Evolutionary conservation across 1,140 invertebrate species (phyloP).

Genomic region (Phortica variegata): DNA sequence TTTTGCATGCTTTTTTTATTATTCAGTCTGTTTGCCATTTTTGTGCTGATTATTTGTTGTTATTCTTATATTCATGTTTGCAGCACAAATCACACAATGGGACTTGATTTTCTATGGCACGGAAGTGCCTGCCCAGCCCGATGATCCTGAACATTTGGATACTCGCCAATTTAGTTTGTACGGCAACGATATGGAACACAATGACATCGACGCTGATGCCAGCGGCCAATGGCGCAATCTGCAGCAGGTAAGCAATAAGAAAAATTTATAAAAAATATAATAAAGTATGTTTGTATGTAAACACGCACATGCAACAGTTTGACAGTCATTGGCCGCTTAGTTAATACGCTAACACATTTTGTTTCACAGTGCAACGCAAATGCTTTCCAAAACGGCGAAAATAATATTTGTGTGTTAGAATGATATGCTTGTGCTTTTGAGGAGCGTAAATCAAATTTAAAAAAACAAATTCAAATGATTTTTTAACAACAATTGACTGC

Average conservation of each 20-base stretch:
- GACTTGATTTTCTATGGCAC: constrained; percentile 78
- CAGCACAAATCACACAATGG: constrained; percentile 66
- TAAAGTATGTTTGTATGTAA: too few relatives aligned
- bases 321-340: too few relatives aligned
- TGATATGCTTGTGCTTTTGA: too few relatives aligned
- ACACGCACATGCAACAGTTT: too few relatives aligned
- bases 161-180: constrained; percentile 27
- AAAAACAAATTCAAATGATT: too few relatives aligned
- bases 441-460: too few relatives aligned
- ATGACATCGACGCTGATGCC: constrained; percentile 39
- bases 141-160: constrained; percentile 48
- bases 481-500: too few relatives aligned
- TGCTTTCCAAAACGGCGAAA: too few relatives aligned
- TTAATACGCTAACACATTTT: too few relatives aligned
- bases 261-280: too few relatives aligned
- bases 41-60: not conserved
- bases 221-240: constrained; percentile 53
- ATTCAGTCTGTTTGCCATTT: constrained; percentile 14
- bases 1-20: constrained; percentile 19
- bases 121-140: constrained; percentile 62
- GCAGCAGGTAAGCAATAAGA: constrained; percentile 46
- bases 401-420: too few relatives aligned
- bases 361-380: too few relatives aligned
- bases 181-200: constrained; percentile 43
- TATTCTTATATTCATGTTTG: constrained; percentile 18